Evolutionary conservation across 2,797 vertebrate genomes (phyloP).

Genomic region (Darevskia nairensis): DNA sequence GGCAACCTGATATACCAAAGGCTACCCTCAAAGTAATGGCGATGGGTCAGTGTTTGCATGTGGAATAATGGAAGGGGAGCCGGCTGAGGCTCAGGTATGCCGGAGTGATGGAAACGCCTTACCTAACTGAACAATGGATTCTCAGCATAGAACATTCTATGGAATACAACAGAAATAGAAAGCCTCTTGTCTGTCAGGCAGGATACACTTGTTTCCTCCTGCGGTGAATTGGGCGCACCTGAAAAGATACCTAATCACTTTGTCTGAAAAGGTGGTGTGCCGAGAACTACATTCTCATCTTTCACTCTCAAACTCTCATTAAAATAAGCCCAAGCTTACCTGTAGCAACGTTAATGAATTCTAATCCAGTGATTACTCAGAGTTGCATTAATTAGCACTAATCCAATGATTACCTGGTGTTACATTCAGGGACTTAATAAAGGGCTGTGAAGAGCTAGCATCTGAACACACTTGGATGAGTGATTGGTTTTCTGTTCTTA

Average conservation of each 20-base stretch:
- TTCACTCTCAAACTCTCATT: slow-evolving; percentile 52
- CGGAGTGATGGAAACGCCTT: background rate
- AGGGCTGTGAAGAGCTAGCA: background rate
- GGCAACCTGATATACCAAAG: background rate
- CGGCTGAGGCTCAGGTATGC: background rate
- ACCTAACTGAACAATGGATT: background rate
- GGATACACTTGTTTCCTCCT: background rate
- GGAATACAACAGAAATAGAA: background rate
- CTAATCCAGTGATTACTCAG: slow-evolving; percentile 53
- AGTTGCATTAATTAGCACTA: slow-evolving; percentile 60
- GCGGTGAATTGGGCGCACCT: background rate
- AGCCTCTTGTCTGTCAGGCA: background rate
- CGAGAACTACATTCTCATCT: slow-evolving; percentile 26
- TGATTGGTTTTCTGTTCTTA: background rate
- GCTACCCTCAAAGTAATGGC: background rate
- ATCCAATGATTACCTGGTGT: slow-evolving; percentile 60
- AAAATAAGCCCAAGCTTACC: slow-evolving; percentile 59
- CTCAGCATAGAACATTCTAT: background rate
- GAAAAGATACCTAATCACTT: background rate
- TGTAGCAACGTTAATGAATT: slow-evolving; percentile 44
- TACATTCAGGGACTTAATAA: slow-evolving; percentile 52
- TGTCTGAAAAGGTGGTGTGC: background rate
- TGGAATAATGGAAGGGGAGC: background rate
- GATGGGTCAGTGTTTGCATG: background rate
- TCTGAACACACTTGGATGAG: slow-evolving; percentile 26